Percentiles rank a stretch among this genome's conserved stretches.
Evolutionary conservation across 2,888 invertebrate species (phyloP).

Genomic region (Pristionchus entomophagus): DNA sequence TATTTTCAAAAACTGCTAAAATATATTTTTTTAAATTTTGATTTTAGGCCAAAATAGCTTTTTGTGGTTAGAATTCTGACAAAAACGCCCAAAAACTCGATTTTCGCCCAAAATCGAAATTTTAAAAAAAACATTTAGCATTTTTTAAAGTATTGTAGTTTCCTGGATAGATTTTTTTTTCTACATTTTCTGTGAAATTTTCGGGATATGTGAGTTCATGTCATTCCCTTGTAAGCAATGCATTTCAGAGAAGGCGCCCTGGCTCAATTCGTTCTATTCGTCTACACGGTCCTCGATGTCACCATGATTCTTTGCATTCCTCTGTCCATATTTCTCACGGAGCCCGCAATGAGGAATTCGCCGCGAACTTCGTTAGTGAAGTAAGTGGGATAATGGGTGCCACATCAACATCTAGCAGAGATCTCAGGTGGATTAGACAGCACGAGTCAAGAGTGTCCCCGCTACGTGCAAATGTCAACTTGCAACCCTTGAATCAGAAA

Average conservation of each 20-base stretch:
- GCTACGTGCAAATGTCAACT: too few species aligned
- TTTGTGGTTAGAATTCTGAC: neutral
- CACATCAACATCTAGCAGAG: neutral
- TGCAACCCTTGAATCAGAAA: too few species aligned
- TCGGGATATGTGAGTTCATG: too few species aligned
- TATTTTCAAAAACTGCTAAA: too few species aligned
- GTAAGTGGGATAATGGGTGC: neutral
- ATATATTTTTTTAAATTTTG: neutral
- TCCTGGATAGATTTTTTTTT: too few species aligned
- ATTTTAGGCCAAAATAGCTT: too few species aligned
- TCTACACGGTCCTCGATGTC: neutral
- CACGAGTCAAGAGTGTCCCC: neutral
- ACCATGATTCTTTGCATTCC: neutral
- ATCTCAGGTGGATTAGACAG: neutral
- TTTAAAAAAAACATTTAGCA: too few species aligned
- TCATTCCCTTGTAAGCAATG: too few species aligned
- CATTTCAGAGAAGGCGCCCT: neutral
- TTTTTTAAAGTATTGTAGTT: neutral
- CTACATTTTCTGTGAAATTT: too few species aligned
- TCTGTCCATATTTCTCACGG: neutral
- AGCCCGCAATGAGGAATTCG: neutral
- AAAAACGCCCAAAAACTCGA: neutral
- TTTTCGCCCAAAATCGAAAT: too few species aligned
- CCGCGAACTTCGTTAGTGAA: neutral
- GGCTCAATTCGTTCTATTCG: neutral